phyloP scores from a whole-genome alignment of 2,113 vertebrate species.

The Sinosuthora webbiana region DNA sequence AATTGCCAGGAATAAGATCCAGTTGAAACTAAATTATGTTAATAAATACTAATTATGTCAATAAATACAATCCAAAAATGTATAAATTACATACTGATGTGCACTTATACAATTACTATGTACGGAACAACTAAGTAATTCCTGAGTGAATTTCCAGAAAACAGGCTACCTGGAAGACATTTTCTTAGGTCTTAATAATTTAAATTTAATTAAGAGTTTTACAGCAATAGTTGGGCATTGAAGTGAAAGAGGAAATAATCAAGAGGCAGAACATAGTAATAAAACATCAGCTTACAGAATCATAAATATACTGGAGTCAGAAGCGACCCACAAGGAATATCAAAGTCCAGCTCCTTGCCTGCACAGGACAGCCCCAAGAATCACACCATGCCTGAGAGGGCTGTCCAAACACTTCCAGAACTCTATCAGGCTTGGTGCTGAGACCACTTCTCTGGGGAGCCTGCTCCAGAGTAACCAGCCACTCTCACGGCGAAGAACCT shows the following conservation, averaged over 20 bases:
- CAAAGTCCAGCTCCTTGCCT: not conserved
- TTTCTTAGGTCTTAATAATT: not conserved
- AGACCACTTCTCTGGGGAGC: not conserved
- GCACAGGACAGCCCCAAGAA: not conserved
- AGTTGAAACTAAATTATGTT: not conserved
- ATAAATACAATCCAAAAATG: not conserved
- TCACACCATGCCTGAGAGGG: rapidly evolving
- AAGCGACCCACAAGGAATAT: not conserved
- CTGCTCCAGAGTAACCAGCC: not conserved
- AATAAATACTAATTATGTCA: not conserved
- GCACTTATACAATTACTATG: not conserved
- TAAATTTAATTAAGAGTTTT: not conserved
- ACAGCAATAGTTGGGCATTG: not conserved
- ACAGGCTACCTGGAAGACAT: not conserved
- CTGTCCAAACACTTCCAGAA: not conserved
- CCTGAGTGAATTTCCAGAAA: not conserved
- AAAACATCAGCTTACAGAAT: not conserved
- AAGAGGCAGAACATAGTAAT: not conserved
- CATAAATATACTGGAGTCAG: not conserved
- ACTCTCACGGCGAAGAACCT: not conserved
- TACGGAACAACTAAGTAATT: not conserved
- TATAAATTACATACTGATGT: not conserved
- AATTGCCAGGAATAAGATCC: not conserved
- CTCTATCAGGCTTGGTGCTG: not conserved
- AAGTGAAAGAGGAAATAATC: not conserved